Evolutionary conservation across 1,140 invertebrate species (phyloP), one percentile per base, ranked within the genome.

Genomic region (Scaptomyza graminum): DNA sequence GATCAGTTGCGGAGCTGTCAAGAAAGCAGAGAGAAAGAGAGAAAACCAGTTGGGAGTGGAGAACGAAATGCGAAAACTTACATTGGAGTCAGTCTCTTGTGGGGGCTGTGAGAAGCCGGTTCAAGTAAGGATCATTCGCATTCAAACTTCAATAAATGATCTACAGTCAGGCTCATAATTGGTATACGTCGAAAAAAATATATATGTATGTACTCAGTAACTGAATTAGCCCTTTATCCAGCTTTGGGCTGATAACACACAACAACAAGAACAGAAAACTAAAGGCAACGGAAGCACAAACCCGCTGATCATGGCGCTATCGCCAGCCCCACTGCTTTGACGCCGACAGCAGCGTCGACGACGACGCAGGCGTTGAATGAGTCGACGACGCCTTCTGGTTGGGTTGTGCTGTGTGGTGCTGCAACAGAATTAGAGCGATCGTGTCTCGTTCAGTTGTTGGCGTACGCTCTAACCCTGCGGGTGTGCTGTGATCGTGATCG

Each of bases 381-480:
- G 49, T 22, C 37, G 49, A 34, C 47, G 44, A 62, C 50, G 71
- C 62, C 55, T 85, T 34, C 7, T 9, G 31, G 7, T 34, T 34
- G 31, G 31, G 31, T 7, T 70, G 12, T 41, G n/a, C 12, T 41
- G 37, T n/a, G 39, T 68, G 64, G 44, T 54, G 55, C 54, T 75
- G 65, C 63, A 69, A 78, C 83, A 79, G 79, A 87, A 83, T 76
- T 87, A 88, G 83, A 87, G 83, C 83, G 83, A 85, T 85, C 77
- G 70, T 49, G 55, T 63, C 47, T 74, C 74, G 81, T 70, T 87
- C 83, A 87, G 83, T 87, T 87, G 83, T 61, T 88, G 78, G 74
- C 79, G 83, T 68, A 75, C 78, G 82, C 78, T 85, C 82, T 76
- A 79, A 82, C 74, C 83, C 75, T 88, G 61, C 82, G 82, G 82